These are phyloP conservation scores for Acleris sparsana DNA, from an alignment of 2,888 invertebrate genomes.

Conservation along the genomic window DNA sequence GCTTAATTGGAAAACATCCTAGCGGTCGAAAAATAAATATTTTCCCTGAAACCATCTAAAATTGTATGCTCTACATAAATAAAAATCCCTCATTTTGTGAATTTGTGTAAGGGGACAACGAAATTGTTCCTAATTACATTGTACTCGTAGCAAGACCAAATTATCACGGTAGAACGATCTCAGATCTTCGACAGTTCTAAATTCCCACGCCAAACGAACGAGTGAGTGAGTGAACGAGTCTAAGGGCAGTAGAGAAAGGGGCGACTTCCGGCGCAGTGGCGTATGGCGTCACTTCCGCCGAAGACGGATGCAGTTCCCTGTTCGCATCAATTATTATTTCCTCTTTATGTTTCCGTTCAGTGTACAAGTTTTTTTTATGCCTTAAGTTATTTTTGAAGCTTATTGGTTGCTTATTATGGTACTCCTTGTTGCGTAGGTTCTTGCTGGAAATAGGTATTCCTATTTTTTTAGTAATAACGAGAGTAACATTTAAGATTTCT, in stretches of 20 bases:
- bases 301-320: constrained; percentile 76
- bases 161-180: background rate
- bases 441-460: too few species aligned
- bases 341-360: constrained; percentile 71
- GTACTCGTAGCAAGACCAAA: background rate
- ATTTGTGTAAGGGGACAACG: too few species aligned
- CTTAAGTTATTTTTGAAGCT: constrained; percentile 4
- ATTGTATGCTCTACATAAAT: too few species aligned
- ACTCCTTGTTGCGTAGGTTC: too few species aligned
- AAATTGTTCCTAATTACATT: too few species aligned
- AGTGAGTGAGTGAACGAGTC: constrained; percentile 23
- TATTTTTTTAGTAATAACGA: too few species aligned
- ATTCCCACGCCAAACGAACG: constrained; percentile 69
- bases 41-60: too few species aligned
- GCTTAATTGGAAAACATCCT: too few species aligned
- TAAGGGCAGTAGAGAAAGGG: constrained; percentile 66
- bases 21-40: too few species aligned
- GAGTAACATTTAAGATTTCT: too few species aligned
- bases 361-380: constrained; percentile 11
- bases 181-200: background rate
- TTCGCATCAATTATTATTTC: constrained; percentile 78
- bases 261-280: constrained; percentile 72
- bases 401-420: background rate
- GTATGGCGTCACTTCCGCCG: constrained; percentile 74
- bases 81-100: too few species aligned